These are phyloP conservation scores for Drosophila pseudoananassae DNA, from an alignment of 1,140 invertebrate genomes.

Conservation along the genomic window DNA sequence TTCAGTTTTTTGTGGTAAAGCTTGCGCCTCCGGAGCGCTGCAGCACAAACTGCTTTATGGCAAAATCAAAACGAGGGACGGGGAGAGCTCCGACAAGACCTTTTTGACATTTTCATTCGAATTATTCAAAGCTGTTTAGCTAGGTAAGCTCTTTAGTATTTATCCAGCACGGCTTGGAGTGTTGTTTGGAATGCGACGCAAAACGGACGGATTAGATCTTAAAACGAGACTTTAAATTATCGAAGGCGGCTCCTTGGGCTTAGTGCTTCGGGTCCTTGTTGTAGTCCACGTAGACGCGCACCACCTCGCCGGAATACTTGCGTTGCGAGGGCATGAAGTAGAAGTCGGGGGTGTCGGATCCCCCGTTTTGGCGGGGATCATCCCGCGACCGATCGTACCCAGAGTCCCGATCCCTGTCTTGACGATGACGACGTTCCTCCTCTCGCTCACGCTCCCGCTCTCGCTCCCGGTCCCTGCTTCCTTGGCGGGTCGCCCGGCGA, in stretches of 20 bases:
- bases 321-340: constrained; percentile 97
- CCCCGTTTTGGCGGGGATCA: constrained; percentile 76
- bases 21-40: constrained; percentile 47
- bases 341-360: constrained; percentile 90
- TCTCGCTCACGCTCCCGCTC: constrained; percentile 43
- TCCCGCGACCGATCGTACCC: constrained; percentile 71
- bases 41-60: constrained; percentile 62
- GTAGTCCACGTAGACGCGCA: constrained; percentile 95
- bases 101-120: neutral
- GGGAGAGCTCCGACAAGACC: constrained; percentile 27
- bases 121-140: too few relatives aligned
- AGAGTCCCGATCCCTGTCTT: constrained; percentile 58
- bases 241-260: neutral
- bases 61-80: constrained; percentile 67
- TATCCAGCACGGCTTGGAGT: neutral
- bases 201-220: constrained; percentile 45
- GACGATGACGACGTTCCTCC: constrained; percentile 66
- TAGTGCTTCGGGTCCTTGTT: constrained; percentile 86
- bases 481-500: constrained; percentile 60
- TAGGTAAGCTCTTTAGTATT: too few relatives aligned
- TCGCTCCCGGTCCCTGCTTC: constrained; percentile 42
- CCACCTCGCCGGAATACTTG: constrained; percentile 96
- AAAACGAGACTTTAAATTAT: constrained; percentile 58
- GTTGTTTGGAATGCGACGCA: neutral
- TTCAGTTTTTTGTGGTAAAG: constrained; percentile 55